Evolutionary conservation across 1,140 invertebrate species (phyloP), one percentile per base, ranked within the genome.

Genomic region (Heliconius nattereri): DNA sequence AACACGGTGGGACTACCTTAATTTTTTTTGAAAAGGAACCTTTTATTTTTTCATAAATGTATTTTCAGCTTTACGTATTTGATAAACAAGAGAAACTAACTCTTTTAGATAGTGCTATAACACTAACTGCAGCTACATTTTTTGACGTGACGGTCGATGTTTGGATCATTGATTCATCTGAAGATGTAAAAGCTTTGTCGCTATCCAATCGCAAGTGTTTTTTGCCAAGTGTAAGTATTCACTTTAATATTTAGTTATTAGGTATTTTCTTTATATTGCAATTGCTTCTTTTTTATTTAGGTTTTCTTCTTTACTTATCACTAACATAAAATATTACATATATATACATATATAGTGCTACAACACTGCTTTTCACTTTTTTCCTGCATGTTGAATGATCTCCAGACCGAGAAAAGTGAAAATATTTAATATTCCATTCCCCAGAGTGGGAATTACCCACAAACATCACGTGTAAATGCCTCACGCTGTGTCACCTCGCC

Each of bases 141-240:
- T 92, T 87, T 40, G 91, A 94, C 78, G 85, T 92, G 1, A 89
- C 84, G 3, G 66, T 94, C 1, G 83, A 85, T 7, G 84, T 91
- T 0, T 94, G 87, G 88, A 75, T 85, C 0, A 94, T 94, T 11
- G 90, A 92, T 66, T 88, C 91, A 7, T 91, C 90, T 0, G 76
- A 81, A 0, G 85, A 91, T 13, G 90, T 92, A 0, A 91, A 89
- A 74, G 76, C 83, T 1, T 78, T 93, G 6, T 74, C 86, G 0
- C 35, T 92, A 9, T 23, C 73, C 1, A 85, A 76, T 19, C 85
- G 92, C 32, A 90, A 89, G 23, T 92, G 92, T 81, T 85, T 89
- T 20, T 71, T 92, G 7, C 78, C 75, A 9, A 70, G 54, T 74
- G 75, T 77, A 71, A 81, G 79, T 77, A 37, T 8, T n/a, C 8